Evolutionary conservation across 2,797 vertebrate genomes (phyloP), one percentile per base, ranked within the genome.

Genomic region (Dryobates pubescens): DNA sequence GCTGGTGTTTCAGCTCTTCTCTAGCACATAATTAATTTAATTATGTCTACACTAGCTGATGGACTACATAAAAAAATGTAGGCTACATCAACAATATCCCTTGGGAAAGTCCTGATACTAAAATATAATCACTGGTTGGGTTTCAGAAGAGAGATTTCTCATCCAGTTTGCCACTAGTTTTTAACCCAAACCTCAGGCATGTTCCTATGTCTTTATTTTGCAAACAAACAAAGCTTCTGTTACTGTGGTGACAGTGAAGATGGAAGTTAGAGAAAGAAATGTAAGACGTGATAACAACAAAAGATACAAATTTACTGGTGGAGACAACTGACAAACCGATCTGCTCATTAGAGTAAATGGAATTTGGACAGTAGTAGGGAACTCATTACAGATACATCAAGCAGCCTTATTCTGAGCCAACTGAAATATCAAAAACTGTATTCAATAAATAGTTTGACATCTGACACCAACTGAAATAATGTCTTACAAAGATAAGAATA

Each of bases 171-270:
- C 69, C 24, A 17, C 75, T 85, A 36, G n/a, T 76, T 91, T 93
- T 93, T 86, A 94, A 94, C 93, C 30, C 30, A 95, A 94, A 91
- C 73, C 17, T 70, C 51, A 63, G 24, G 61, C 49, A 12, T 19
- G 16, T 87, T 95, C 71, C 85, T 65, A 9, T 69, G 58, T 68
- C 65, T 92, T 79, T 54, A 23, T 29, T 69, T 90, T 43, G 47
- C 73, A 61, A 83, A 93, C 54, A 79, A 76, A 88, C 32, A 91
- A 45, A n/a, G 76, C 61, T 17, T 78, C 30, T 57, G 8, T 68
- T 80, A 68, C 32, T 73, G 49, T 58, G 51, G 68, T 51, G 74
- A 62, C 73, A n/a, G 12, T 49, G 17, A 36, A 2, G 3, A 51
- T 74, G 36, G 32, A 79, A 86, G 75, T 22, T 56, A 71, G 34